phyloP scores from a whole-genome alignment of 2,888 invertebrate genomes.

The Sinhomidia bicolor region DNA sequence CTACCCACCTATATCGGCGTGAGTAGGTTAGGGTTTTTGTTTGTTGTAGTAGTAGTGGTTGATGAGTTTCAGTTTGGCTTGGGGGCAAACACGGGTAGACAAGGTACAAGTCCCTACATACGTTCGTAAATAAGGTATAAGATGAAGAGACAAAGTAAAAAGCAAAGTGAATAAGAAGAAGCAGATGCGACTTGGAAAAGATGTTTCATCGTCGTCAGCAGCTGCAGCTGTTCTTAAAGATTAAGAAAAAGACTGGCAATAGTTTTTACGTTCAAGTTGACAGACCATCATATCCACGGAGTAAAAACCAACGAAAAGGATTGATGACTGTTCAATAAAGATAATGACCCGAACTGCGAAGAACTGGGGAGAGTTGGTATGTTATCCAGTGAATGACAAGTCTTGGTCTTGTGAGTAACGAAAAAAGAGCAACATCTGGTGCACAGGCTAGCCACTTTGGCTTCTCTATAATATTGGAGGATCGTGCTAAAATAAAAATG shows the following conservation, averaged over 20 bases:
- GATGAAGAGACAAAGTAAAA: constrained; percentile 5
- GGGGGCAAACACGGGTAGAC: constrained; percentile 65
- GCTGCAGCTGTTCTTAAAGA: constrained; percentile 40
- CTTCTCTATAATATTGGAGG: neutral
- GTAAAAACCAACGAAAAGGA: constrained; percentile 38
- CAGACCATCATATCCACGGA: constrained; percentile 13
- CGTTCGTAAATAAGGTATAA: neutral
- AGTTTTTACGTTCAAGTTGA: constrained; percentile 38
- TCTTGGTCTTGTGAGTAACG: neutral
- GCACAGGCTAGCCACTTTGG: constrained; percentile 24
- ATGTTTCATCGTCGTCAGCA: constrained; percentile 49
- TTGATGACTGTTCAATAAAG: constrained; percentile 52
- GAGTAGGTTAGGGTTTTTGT: constrained; percentile 63
- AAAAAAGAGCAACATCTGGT: constrained; percentile 46
- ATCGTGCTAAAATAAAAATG: constrained; percentile 56
- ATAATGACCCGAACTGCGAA: constrained; percentile 48
- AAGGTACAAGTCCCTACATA: neutral
- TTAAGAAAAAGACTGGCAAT: neutral
- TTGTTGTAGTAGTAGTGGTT: neutral
- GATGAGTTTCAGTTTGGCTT: constrained; percentile 28
- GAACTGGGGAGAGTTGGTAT: neutral
- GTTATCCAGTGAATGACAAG: neutral
- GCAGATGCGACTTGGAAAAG: constrained; percentile 54
- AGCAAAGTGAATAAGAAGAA: neutral
- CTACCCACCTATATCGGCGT: neutral